A percentile compares a stretch with the other conserved stretches of the same genome.
Evolutionary conservation across 2,113 vertebrate genomes (phyloP).

Genomic region (Macquaria ambigua): DNA sequence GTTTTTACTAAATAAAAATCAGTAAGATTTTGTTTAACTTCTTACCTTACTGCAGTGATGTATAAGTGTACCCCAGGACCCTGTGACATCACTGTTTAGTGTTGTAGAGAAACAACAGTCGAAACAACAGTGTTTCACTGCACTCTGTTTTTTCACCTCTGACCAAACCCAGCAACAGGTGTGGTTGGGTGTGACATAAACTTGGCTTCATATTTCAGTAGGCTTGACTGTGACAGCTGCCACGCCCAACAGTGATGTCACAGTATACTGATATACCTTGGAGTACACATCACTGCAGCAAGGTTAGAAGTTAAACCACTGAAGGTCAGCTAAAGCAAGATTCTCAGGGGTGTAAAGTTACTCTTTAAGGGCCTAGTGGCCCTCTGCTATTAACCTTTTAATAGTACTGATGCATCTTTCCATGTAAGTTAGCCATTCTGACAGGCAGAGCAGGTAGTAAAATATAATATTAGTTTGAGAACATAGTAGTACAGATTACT

Average conservation of each 20-base stretch:
- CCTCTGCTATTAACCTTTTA: neutral
- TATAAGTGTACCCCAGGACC: neutral
- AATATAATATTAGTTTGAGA: neutral
- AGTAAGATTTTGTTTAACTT: slow-evolving; percentile 6
- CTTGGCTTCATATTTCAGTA: too few relatives aligned
- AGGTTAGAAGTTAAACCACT: neutral
- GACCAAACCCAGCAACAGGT: too few relatives aligned
- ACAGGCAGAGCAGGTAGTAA: neutral
- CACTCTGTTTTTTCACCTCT: too few relatives aligned
- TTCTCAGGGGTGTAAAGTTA: neutral
- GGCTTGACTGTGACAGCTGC: neutral
- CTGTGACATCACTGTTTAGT: neutral
- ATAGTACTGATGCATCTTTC: neutral
- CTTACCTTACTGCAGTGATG: neutral
- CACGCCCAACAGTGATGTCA: neutral
- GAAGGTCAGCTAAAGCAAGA: neutral
- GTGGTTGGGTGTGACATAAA: neutral
- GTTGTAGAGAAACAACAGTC: neutral
- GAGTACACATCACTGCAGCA: neutral
- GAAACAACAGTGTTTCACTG: neutral
- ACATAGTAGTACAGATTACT: neutral
- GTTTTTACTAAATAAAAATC: slow-evolving; percentile 33
- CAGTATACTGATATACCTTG: neutral
- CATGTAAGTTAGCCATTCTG: neutral
- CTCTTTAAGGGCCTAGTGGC: neutral